Evolutionary conservation across 2,797 vertebrate genomes (phyloP).

Genomic region (Notamacropus eugenii): DNA sequence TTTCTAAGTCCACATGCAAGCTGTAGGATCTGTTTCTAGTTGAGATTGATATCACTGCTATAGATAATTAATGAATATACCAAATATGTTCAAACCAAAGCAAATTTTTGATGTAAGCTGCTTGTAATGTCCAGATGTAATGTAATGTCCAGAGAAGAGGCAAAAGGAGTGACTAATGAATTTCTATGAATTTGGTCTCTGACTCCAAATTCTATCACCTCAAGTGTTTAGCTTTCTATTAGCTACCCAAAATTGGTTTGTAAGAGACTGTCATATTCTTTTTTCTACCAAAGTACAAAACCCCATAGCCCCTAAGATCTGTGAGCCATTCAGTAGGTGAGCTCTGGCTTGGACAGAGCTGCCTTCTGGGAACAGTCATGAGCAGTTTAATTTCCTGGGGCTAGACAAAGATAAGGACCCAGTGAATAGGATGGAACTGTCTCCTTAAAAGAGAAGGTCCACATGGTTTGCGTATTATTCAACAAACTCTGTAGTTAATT

Average conservation of each 20-base stretch:
- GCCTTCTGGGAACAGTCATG: background rate
- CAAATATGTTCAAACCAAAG: constrained; percentile 40
- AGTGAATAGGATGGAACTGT: background rate
- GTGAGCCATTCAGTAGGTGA: background rate
- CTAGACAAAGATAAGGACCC: background rate
- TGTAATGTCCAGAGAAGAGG: background rate
- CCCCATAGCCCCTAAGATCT: background rate
- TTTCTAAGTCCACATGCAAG: background rate
- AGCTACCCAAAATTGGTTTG: background rate
- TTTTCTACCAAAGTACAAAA: background rate
- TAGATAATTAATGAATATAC: constrained; percentile 34
- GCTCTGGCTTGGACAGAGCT: background rate
- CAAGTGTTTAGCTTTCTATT: background rate
- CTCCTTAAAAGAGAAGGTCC: background rate
- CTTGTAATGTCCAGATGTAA: background rate
- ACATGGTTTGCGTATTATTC: background rate
- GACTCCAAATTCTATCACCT: background rate
- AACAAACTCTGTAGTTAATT: background rate
- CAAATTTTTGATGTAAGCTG: background rate
- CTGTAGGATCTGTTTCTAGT: background rate
- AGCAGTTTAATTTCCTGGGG: background rate
- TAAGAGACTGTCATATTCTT: background rate
- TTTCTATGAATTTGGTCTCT: background rate
- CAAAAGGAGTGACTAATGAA: background rate
- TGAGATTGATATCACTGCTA: background rate